phyloP scores from a whole-genome alignment of 2,113 vertebrate species.

The Myxocyprinus asiaticus region DNA sequence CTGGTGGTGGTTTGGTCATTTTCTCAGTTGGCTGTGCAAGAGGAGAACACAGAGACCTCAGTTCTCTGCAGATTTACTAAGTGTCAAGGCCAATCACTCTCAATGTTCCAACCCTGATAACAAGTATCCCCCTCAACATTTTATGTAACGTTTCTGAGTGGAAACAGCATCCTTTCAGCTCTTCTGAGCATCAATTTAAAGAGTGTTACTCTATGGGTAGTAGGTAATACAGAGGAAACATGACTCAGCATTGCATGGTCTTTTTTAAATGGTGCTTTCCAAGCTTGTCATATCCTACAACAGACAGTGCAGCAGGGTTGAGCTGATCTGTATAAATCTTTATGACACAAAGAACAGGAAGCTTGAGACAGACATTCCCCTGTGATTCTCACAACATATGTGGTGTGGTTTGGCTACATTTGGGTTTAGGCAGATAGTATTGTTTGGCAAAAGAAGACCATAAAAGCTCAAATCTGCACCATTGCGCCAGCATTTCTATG shows the following conservation, averaged over 20 bases:
- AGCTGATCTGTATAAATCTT: constrained; percentile 15
- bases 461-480: neutral
- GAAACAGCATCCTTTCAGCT: constrained; percentile 45
- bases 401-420: constrained; percentile 3
- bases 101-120: constrained; percentile 48
- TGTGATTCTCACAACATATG: neutral
- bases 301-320: constrained; percentile 21
- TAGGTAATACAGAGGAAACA: constrained; percentile 10
- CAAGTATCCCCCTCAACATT: constrained; percentile 56
- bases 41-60: neutral
- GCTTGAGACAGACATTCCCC: neutral
- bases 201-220: neutral
- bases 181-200: neutral
- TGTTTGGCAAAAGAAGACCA: neutral
- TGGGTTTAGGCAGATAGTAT: neutral
- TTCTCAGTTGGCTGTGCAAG: neutral
- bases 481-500: constrained; percentile 10
- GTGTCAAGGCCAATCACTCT: constrained; percentile 14
- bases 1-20: neutral
- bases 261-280: neutral
- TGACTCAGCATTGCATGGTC: neutral
- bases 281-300: constrained; percentile 7
- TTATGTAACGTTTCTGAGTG: constrained; percentile 42
- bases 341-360: neutral
- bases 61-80: constrained; percentile 34